These are phyloP conservation scores for Numida meleagris DNA, from an alignment of 2,113 vertebrate genomes.

Conservation along the genomic window DNA sequence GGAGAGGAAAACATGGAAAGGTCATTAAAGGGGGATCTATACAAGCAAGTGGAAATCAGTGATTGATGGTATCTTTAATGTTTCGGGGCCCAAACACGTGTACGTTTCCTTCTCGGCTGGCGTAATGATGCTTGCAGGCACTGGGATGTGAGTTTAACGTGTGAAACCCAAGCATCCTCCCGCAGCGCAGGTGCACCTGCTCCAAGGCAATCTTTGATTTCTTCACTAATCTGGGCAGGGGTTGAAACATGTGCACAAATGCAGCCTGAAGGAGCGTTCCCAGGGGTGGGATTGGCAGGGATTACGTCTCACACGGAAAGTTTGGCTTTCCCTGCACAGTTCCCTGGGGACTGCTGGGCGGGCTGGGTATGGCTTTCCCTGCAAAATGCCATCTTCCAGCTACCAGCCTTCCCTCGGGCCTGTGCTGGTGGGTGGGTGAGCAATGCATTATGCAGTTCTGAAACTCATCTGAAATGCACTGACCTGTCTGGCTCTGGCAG, in stretches of 20 bases:
- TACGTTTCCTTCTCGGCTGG: neutral
- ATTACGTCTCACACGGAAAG: neutral
- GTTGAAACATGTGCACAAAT: neutral
- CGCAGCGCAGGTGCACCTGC: constrained; percentile 31
- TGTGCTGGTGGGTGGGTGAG: neutral
- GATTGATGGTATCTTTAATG: constrained; percentile 57
- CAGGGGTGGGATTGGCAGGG: neutral
- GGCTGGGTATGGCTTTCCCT: neutral
- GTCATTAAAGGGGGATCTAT: constrained; percentile 35
- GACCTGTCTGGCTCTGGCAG: too few relatives aligned
- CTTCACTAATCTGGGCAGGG: neutral
- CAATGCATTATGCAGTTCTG: rapidly evolving
- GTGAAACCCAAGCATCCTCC: constrained; percentile 41
- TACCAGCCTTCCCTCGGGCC: rapidly evolving
- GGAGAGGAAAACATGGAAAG: constrained; percentile 48
- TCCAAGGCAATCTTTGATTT: neutral
- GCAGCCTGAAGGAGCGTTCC: neutral
- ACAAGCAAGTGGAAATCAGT: neutral
- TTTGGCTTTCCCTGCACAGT: rapidly evolving
- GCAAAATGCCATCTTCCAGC: neutral
- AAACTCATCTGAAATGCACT: rapidly evolving
- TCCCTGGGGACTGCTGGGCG: rapidly evolving
- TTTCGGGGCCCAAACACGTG: constrained; percentile 32
- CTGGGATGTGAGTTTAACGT: neutral
- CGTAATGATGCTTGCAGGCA: constrained; percentile 23